Percentiles rank a stretch among this genome's conserved stretches.
Evolutionary conservation across 2,797 vertebrate species (phyloP).

Genomic region (Hemitrygon akajei): DNA sequence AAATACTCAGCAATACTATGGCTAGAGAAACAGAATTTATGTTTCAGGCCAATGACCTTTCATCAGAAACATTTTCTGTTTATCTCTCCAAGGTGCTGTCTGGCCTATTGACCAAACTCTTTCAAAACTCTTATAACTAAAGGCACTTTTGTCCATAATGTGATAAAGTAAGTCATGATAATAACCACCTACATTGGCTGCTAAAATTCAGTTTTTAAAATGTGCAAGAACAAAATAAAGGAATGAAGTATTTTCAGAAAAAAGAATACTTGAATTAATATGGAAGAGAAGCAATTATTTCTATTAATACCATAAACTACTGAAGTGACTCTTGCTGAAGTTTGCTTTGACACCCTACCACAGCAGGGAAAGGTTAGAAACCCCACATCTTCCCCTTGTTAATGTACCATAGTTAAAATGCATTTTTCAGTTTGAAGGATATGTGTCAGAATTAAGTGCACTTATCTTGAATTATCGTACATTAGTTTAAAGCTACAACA

Average conservation of each 20-base stretch:
- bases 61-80: too few species aligned
- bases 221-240: neutral
- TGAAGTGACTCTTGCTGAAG: neutral
- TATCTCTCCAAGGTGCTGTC: too few species aligned
- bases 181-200: neutral
- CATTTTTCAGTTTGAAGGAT: neutral
- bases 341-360: neutral
- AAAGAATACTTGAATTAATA: neutral
- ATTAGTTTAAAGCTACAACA: neutral
- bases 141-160: neutral
- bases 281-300: neutral
- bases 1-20: too few species aligned
- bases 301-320: neutral
- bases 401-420: slow-evolving; percentile 3
- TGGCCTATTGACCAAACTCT: too few species aligned
- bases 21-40: too few species aligned
- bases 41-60: too few species aligned
- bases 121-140: neutral
- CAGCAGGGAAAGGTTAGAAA: neutral
- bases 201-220: neutral
- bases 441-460: neutral
- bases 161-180: neutral
- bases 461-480: neutral
- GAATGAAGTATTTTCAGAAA: neutral
- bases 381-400: neutral